phyloP scores from a whole-genome alignment of 2,888 invertebrate genomes.

The Diadegma fenestrale region DNA sequence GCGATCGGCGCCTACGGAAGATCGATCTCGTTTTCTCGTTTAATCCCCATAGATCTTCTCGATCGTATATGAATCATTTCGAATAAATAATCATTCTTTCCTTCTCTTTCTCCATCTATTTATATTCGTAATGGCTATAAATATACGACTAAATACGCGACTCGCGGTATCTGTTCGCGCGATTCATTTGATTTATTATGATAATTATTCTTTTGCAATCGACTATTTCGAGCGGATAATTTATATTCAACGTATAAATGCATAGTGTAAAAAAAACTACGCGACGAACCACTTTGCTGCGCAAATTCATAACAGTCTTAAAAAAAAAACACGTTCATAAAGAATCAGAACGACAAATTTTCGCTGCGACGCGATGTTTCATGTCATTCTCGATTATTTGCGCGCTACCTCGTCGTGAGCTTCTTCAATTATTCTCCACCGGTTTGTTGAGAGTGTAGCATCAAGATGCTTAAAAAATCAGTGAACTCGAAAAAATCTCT shows the following conservation, averaged over 20 bases:
- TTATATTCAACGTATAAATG: not conserved
- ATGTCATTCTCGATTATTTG: not conserved
- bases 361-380: not conserved
- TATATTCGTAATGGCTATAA: constrained; percentile 1
- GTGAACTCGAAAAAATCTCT: not conserved
- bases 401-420: constrained; percentile 24
- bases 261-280: not conserved
- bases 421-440: constrained; percentile 1
- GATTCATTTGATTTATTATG: constrained; percentile 20
- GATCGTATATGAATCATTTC: constrained; percentile 49
- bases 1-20: constrained; percentile 58
- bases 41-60: constrained; percentile 56
- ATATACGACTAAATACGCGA: constrained; percentile 4
- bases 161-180: not conserved
- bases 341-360: not conserved
- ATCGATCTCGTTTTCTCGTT: constrained; percentile 66
- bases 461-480: not conserved
- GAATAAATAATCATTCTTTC: constrained; percentile 39
- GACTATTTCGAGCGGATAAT: not conserved
- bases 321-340: not conserved
- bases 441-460: not conserved
- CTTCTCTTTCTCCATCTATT: not conserved
- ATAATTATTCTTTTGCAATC: constrained; percentile 21
- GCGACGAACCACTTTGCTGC: not conserved
- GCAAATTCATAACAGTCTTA: not conserved